Evolutionary conservation across 2,113 vertebrate species (phyloP), one percentile per base, ranked within the genome.

Genomic region (Peromyscus leucopus): DNA sequence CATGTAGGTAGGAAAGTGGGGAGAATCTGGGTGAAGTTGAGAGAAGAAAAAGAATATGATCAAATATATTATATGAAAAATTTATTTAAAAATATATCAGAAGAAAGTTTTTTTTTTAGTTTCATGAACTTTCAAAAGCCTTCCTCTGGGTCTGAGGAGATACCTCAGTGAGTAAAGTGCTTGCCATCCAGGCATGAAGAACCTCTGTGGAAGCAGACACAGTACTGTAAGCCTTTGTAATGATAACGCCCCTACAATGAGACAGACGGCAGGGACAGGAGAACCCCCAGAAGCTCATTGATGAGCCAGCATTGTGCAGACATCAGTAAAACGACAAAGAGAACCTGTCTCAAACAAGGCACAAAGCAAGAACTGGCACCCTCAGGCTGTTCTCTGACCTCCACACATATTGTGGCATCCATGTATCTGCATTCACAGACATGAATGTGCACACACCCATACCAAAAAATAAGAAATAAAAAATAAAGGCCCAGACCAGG

Each of bases 121-220:
- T 84, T 94, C 15, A 85, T 69, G 22, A 90, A 92, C 28, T 97
- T 97, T 88, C 17, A 82, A 91, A 94, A 80, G 39, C 21, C 67
- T 51, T 51, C 63, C 33, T 22, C 69, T 65, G 87, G 76, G 48
- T 31, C 76, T 79, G 42, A 33, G 6, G 46, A 51, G 10, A 15
- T 3, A 31, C 12, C 76, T 79, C 76, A 55, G 48, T 79, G 15
- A 19, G 31, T 55, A 9, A 55, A 79, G 12, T 10, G 26, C 76
- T 55, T 51, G 48, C 76, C 76, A 33, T 17, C 26, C 76, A 79
- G 15, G 76, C 31, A 17, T 33, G 28, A 79, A 55, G 76, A 78
- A 46, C 4, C 48, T 16, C 1, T 79, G 76, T 33, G 46, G 31
- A 79, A 17, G 13, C 5, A 51, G 15, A 51, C 76, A 79, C 28